A percentile compares a stretch with the other conserved stretches of the same genome.
Evolutionary conservation across 2,797 vertebrate genomes (phyloP).

Genomic region (Oreortyx pictus): DNA sequence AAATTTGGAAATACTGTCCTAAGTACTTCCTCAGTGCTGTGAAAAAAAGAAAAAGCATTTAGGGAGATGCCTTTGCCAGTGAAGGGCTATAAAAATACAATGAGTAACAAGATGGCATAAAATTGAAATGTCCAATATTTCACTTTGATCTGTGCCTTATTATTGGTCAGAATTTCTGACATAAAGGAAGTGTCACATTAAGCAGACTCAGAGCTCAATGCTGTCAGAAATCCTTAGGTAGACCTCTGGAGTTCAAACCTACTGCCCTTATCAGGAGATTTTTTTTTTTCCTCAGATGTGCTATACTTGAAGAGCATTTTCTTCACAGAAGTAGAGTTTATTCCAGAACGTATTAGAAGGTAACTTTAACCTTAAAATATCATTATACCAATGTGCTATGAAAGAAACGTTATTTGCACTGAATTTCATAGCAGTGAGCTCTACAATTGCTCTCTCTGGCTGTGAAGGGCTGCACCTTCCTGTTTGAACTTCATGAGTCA

Average conservation of each 20-base stretch:
- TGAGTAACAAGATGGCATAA: not conserved
- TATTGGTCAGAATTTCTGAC: not conserved
- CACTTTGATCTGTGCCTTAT: not conserved
- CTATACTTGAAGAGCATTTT: not conserved
- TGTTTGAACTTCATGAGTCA: not conserved
- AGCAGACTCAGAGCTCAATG: not conserved
- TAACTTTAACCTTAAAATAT: not conserved
- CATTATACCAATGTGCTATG: not conserved
- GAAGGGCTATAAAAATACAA: not conserved
- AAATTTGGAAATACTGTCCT: conserved; percentile 12
- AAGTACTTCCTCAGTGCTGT: not conserved
- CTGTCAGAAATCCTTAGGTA: not conserved
- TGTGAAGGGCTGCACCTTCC: not conserved
- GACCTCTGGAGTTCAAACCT: not conserved
- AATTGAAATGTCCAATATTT: not conserved
- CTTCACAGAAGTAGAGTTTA: not conserved
- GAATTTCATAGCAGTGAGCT: not conserved
- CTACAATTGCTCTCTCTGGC: not conserved
- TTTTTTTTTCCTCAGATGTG: not conserved
- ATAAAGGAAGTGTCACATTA: not conserved
- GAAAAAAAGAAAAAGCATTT: not conserved
- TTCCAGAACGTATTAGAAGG: not conserved
- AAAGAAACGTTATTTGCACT: not conserved
- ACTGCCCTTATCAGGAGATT: not conserved
- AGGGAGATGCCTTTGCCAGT: not conserved